Evolutionary conservation across 2,113 vertebrate species (phyloP), one percentile per base, ranked within the genome.

Genomic region (Macroglossus sobrinus): DNA sequence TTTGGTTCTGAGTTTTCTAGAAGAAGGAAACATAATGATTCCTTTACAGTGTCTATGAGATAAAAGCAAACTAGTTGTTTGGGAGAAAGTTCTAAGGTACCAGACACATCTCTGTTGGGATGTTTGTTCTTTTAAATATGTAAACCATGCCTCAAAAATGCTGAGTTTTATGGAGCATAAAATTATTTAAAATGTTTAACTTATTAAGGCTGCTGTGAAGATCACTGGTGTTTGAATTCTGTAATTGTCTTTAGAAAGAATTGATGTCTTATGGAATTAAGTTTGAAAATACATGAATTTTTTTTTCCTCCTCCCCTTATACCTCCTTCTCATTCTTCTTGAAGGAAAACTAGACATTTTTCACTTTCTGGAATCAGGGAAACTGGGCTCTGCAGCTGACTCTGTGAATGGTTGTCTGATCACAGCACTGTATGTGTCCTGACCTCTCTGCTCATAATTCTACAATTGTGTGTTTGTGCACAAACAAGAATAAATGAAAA

Each of bases 161-260:
- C 84, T 84, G 57, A 57, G 57, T 75, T 92, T 93, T 55, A 9
- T 33, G 82, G 30, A 3, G 38, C 40, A 40, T 76, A 91, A 63
- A 47, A 53, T 80, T 76, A 59, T 91, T 93, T 68, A 26, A 75
- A 75, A 16, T 45, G 57, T 50, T 84, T 75, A 68, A 91, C 26
- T 94, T 95, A 84, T 94, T 92, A 92, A 87, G 64, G n/a, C 43
- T 94, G 33, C 35, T 84, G 80, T 87, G 80, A 92, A 87, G 88
- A 90, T 93, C 22, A 81, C 33, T 71, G 33, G 45, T 13, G 40
- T 90, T 87, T 85, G 86, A 69, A 76, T 71, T 95, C 76, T 53
- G 47, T 68, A 43, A 71, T 53, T 79, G 57, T 90, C 68, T 90
- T 75, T 93, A 76, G 90, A 53, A 64, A 85, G 26, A 79, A 86